These are phyloP conservation scores for Artibeus lituratus DNA, from an alignment of 2,797 vertebrate genomes.

Conservation along the genomic window DNA sequence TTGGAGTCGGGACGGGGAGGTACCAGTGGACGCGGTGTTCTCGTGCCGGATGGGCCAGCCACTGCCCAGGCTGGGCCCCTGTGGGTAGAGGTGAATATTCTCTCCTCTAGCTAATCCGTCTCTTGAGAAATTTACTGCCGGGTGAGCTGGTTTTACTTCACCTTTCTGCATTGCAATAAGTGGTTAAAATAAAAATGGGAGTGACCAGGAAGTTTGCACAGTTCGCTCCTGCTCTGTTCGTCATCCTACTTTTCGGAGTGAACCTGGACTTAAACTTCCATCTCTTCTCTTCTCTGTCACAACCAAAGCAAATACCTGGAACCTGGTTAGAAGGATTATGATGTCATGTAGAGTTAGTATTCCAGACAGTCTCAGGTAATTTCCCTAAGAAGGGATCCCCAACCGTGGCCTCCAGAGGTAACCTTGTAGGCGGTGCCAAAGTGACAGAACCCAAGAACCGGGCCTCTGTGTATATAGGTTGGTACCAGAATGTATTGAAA, in stretches of 20 bases:
- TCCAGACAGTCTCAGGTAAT: neutral
- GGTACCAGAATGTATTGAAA: neutral
- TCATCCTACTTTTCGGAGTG: neutral
- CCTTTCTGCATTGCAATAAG: neutral
- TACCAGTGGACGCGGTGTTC: slow-evolving; percentile 61
- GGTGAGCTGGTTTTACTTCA: slow-evolving; percentile 43
- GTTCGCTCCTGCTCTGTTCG: neutral
- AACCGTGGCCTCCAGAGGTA: neutral
- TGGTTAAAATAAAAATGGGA: neutral
- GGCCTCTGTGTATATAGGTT: neutral
- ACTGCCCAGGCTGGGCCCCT: neutral
- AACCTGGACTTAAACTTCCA: neutral
- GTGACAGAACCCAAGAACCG: neutral
- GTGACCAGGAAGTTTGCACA: neutral
- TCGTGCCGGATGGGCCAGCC: neutral
- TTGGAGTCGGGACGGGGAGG: neutral
- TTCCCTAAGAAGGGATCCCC: neutral
- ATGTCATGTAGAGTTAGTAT: neutral
- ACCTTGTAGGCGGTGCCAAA: neutral
- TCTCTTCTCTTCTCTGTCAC: neutral
- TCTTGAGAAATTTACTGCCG: slow-evolving; percentile 34
- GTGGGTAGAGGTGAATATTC: neutral
- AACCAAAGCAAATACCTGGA: neutral
- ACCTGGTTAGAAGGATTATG: neutral
- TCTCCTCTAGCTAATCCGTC: neutral